Base-by-base conservation (phyloP, 2,888 invertebrate species). In the Ophion slaviceki region DNA sequence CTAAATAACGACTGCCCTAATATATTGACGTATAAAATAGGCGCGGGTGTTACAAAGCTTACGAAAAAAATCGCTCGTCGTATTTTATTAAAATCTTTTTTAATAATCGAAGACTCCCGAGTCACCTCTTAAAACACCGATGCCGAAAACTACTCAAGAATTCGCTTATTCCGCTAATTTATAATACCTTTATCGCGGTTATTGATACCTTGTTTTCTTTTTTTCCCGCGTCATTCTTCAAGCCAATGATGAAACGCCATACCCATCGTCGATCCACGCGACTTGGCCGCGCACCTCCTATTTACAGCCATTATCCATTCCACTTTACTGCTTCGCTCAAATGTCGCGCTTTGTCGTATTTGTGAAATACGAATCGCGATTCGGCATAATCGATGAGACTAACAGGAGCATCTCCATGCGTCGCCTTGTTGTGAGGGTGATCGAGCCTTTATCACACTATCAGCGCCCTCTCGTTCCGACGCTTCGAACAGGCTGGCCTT, bases 401-500 rank as follows among this genome's bases (percentile, higher is more conserved):
- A 92, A 91, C 92, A 92, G 14, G 91, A 89, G 88, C 92, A 93
- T 88, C 91, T 90, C 92, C 92, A 92, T 64, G 92, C 91, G 68
- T 92, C 92, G 24, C 90, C 91, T 86, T 91, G 92, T 61, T 92
- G 92, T 64, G 91, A 92, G 45, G 90, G 91, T 8, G 90, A 92
- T 80, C 90, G 91, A 45, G 91, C 92, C 81, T 91, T 92, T 66
- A 92, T 92, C 32, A 92, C 88, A 64, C 91, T 92, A 80, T 90
- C 89, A n/a, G 91, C 89, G 11, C 90, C 90, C 88, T 92, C 91
- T 77, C 91, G 90, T 79, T 92, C 92, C 47, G 93, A 91, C 40
- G 92, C 92, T 78, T 92, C 92, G 82, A 92, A 92, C 74, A 92
- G 87, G 87, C 92, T 93, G 45, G 91, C 93, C 93, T 93, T 87